phyloP scores from a whole-genome alignment of 1,140 invertebrate species.

The Drosophila paulistorum region DNA sequence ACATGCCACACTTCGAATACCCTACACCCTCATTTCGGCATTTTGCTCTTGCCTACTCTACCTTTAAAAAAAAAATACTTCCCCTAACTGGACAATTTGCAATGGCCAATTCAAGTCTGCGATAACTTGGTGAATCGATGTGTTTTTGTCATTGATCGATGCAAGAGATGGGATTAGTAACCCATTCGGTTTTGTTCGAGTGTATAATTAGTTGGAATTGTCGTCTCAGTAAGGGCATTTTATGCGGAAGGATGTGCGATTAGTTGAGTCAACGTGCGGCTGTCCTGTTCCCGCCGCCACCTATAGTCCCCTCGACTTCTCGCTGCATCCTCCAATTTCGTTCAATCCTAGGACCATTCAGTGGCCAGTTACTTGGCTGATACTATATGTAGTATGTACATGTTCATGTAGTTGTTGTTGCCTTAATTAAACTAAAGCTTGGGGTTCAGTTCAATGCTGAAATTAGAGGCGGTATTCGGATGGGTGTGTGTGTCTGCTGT shows the following conservation, averaged over 20 bases:
- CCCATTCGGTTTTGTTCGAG: constrained; percentile 4
- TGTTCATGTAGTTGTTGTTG: constrained; percentile 59
- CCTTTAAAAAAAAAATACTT: neutral
- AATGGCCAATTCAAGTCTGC: too few species aligned
- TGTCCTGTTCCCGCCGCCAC: constrained; percentile 14
- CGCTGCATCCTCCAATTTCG: constrained; percentile 2
- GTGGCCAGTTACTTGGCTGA: constrained; percentile 69
- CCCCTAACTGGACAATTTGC: neutral
- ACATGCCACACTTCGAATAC: neutral
- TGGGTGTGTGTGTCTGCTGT: constrained; percentile 37
- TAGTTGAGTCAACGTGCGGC: constrained; percentile 74
- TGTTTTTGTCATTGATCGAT: too few species aligned
- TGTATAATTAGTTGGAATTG: constrained; percentile 1
- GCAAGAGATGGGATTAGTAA: too few species aligned
- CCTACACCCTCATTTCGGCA: neutral
- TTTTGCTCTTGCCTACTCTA: too few species aligned
- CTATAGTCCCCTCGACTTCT: constrained; percentile 21
- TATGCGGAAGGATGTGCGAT: constrained; percentile 80
- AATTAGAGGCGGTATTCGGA: constrained; percentile 67
- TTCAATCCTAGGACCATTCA: constrained; percentile 42
- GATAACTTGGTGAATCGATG: too few species aligned
- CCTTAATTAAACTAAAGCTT: constrained; percentile 81
- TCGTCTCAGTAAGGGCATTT: constrained; percentile 46
- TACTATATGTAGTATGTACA: constrained; percentile 14
- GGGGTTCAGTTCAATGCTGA: constrained; percentile 76